Evolutionary conservation across 2,888 invertebrate genomes (phyloP).

Genomic region (Argyra leucocephala): DNA sequence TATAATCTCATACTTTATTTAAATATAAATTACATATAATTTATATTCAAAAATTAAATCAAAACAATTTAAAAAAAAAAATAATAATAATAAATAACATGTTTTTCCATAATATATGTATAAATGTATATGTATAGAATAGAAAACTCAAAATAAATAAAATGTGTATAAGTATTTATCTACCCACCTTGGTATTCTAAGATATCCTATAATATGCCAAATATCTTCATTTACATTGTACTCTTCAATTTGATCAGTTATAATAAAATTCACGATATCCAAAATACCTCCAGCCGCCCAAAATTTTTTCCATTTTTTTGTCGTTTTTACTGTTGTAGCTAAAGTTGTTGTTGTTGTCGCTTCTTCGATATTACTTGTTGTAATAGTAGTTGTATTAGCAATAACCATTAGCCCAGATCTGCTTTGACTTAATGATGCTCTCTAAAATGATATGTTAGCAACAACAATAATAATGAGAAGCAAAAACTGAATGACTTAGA

Average conservation of each 20-base stretch:
- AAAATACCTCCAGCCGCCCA: constrained; percentile 68
- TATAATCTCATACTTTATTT: no score
- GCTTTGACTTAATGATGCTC: constrained; percentile 28
- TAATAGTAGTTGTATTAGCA: constrained; percentile 21
- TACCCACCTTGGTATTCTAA: constrained; percentile 18
- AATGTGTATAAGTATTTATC: no score
- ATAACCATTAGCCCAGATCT: constrained; percentile 31
- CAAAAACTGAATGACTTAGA: constrained; percentile 13
- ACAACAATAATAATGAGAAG: background rate
- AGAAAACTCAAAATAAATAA: no score
- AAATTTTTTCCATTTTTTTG: constrained; percentile 41
- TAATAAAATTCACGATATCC: constrained; percentile 45
- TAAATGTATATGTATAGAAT: no score
- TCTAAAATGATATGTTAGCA: constrained; percentile 21
- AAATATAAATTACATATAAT: no score
- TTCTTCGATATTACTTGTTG: background rate
- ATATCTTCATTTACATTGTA: constrained; percentile 53
- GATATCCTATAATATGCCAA: constrained; percentile 16
- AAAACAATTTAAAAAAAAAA: no score
- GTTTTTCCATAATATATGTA: no score
- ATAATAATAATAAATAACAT: no score
- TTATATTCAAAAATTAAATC: no score
- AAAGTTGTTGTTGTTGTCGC: background rate
- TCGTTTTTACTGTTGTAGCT: background rate
- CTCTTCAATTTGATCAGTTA: constrained; percentile 54